Base-by-base conservation (phyloP, 2,113 vertebrate genomes). In the Cyphomyrus discorhynchus region DNA sequence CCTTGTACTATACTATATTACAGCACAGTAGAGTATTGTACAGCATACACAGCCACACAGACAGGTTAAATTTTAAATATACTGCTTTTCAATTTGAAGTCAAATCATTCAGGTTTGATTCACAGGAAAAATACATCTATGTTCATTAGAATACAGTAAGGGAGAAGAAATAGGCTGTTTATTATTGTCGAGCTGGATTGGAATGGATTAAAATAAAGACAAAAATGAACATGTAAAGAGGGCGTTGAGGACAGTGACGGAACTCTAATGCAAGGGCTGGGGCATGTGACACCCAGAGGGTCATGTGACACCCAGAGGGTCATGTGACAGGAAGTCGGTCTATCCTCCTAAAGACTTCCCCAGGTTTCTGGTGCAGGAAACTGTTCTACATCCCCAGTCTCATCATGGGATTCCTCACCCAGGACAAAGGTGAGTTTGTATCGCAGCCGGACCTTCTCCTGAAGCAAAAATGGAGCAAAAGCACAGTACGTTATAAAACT, bases 361-460 rank as follows among this genome's bases (percentile, higher is more conserved):
- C 98, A 99, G 88, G 96, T 96, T 92, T 97, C 97, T 0, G 97
- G 97, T 1, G 97, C 95, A 15, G 98, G 98, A 91, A 99, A 99
- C 93, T 98, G 96, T 93, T 99, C 98, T 90, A 99, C 97, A 0
- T 98, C 98, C 3, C 98, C 98, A 86, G 98, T 97, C 93, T 99
- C 98, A 1, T 97, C 97, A 49, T 97, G 97, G 92, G 95, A 96
- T 91, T 96, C 96, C 50, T 98, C 97, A 52, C 96, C 97, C 93
- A 98, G 93, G 92, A 97, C 96, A 93, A 98, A 99, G 0, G 96
- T 98, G 42, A 99, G 95, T 93, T 99, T 99, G 96, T 97, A 99
- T 89, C 98, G 96, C 95, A 99, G 95, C 87, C 98, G 97, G 50
- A 99, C 98, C 93, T 98, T 99, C 94, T 99, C 98, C 98, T 99